These are phyloP conservation scores for Sebastes melanostomus DNA, from an alignment of 2,797 vertebrate genomes.

Conservation along the genomic window DNA sequence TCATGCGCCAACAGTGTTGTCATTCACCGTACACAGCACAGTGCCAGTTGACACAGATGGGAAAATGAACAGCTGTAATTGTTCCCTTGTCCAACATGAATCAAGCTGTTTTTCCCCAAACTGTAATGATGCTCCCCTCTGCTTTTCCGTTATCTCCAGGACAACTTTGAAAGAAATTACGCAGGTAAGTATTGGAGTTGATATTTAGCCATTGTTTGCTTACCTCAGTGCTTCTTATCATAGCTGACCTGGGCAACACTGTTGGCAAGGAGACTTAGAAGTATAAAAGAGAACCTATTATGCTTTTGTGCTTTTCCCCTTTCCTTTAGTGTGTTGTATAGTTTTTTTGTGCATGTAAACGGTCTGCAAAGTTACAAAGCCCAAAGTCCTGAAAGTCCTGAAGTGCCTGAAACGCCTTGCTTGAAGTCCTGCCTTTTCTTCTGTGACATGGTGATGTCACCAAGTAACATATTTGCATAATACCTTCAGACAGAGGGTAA, in stretches of 20 bases:
- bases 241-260: neutral
- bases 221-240: neutral
- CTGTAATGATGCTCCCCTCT: neutral
- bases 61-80: conserved; percentile 22
- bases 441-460: too few species aligned
- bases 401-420: too few species aligned
- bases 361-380: too few species aligned
- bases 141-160: neutral
- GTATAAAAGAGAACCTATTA: neutral
- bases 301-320: too few species aligned
- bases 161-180: neutral
- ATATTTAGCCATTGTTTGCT: neutral
- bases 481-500: too few species aligned
- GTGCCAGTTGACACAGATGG: conserved; percentile 12
- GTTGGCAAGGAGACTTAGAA: neutral
- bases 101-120: neutral
- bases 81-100: conserved; percentile 7
- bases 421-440: too few species aligned
- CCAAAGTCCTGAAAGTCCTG: too few species aligned
- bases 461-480: too few species aligned
- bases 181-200: neutral
- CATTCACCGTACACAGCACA: neutral
- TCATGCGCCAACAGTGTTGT: conserved; percentile 20
- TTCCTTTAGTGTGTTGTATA: too few species aligned
- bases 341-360: too few species aligned